Evolutionary conservation across 2,888 invertebrate genomes (phyloP), one percentile per base, ranked within the genome.

Genomic region (Minunthozetes semirufus): DNA sequence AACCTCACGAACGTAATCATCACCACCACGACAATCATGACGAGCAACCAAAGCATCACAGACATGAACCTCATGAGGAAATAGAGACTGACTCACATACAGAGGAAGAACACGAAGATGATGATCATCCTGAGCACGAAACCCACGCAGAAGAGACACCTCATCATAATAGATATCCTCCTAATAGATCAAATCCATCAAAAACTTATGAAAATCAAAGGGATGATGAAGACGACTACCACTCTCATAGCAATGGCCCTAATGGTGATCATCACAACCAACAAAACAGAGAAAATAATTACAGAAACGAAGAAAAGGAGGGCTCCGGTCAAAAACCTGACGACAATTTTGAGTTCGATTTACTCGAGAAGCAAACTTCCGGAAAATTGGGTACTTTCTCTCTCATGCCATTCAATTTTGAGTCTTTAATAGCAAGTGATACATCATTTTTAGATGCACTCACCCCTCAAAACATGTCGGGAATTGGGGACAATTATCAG

Each of bases 321-420:
- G n/a, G n/a, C 19, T 9, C 25, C 0, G 33, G 38, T n/a, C 63
- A 8, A 71, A 71, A 48, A 48, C 11, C 71, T 38, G 22, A 71
- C n/a, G 17, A 27, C 17, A 42, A 46, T 11, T 19, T 27, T 29
- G 17, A 71, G 48, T 46, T 38, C 53, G 48, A 46, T 8, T 27
- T 71, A 3, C 71, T 38, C n/a, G n/a, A 46, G 17, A 63, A 33
- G 38, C 38, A 42, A 22, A 33, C 46, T 19, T 8, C n/a, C 48
- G 71, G 71, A 71, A 15, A 71, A 46, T 71, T 71, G 17, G 71
- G 71, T 53, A 71, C 48, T 17, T 42, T 71, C 19, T n/a, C 29
- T 42, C 48, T 13, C 4, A 48, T 71, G 48, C 71, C 71, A 48
- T 27, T 27, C 71, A 71, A 46, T 53, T 71, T 71, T 71, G 71